A percentile compares a stretch with the other conserved stretches of the same genome.
Conservation (phyloP, 2,113 vertebrate species). For the Heterochromis multidens region DNA sequence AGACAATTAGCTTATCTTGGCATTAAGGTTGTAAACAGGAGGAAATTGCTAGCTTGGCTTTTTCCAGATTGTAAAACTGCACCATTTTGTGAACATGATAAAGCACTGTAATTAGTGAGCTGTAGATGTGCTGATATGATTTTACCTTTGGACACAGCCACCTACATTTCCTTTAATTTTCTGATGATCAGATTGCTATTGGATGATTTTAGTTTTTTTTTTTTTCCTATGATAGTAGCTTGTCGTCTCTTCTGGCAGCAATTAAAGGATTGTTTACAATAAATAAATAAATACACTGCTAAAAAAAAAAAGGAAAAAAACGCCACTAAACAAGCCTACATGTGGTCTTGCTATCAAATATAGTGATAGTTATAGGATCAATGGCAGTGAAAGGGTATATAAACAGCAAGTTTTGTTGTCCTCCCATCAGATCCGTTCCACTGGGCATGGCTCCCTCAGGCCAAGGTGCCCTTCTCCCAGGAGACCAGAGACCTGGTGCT, state of each 20-base stretch:
- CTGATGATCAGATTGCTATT: not conserved
- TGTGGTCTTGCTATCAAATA: not conserved
- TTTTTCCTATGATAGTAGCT: not conserved
- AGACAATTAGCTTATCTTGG: not conserved
- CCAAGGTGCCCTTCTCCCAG: slow-evolving; percentile 94
- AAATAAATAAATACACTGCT: not conserved
- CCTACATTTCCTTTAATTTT: not conserved
- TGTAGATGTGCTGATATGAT: rapidly evolving
- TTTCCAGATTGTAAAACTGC: not conserved
- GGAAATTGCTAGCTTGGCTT: rapidly evolving
- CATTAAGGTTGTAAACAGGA: not conserved
- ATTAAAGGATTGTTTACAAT: not conserved
- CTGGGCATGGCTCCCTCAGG: slow-evolving; percentile 97
- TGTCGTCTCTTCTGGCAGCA: not conserved
- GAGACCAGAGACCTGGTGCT: slow-evolving; percentile 90
- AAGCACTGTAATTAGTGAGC: not conserved
- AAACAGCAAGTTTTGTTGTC: not conserved
- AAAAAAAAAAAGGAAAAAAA: not conserved
- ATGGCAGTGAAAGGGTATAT: not conserved
- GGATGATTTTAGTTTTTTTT: not conserved
- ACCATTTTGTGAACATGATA: not conserved
- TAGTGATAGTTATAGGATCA: not conserved
- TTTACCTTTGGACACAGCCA: not conserved
- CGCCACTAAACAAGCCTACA: not conserved
- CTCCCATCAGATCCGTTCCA: slow-evolving; percentile 88